Base-by-base conservation (phyloP, 2,113 vertebrate species). In the Hymenochirus boettgeri region DNA sequence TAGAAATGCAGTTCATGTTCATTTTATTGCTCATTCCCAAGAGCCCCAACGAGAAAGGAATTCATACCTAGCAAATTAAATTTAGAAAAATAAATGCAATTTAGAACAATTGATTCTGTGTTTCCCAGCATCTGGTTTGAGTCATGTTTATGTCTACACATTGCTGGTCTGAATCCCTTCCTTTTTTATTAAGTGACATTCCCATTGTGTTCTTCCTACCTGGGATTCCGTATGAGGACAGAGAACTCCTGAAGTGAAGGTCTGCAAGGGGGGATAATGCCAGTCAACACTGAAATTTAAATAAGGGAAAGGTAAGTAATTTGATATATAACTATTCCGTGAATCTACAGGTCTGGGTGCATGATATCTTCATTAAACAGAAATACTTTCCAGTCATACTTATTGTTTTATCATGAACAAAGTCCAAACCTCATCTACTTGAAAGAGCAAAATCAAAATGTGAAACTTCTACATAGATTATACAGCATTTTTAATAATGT, bases 191-290 rank as follows among this genome's bases (percentile, higher is more conserved):
- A 37, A 5, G 58, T 9, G 23, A 51, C 5, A n/a, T 5, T 23
- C 8, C 37, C 37, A 15, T 4, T 42, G 10, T 10, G 11, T 5
- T 27, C 10, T 48, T 77, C 82, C 75, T 79, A 76, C 86, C 84
- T 85, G 76, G 17, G 69, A 61, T 71, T 84, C 77, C 9, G 65
- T 80, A 3, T 77, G 56, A 2, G 87, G 81, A 45, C 79, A 78
- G 15, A 85, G 60, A 0, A 87, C 75, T 22, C 33, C 62, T 42
- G 71, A 70, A n/a, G 31, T 67, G 33, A 76, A 6, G 18, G 79
- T 71, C 66, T 74, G 50, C 6, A 76, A 29, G 0, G 77, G 53
- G n/a, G 71, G 60, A 26, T 77, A 76, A 61, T 79, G 73, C 65
- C 70, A 35, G 24, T 65, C 75, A 70, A 75, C 15, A 0, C 87